phyloP scores from a whole-genome alignment of 2,888 invertebrate species.

The Metalampra italica region DNA sequence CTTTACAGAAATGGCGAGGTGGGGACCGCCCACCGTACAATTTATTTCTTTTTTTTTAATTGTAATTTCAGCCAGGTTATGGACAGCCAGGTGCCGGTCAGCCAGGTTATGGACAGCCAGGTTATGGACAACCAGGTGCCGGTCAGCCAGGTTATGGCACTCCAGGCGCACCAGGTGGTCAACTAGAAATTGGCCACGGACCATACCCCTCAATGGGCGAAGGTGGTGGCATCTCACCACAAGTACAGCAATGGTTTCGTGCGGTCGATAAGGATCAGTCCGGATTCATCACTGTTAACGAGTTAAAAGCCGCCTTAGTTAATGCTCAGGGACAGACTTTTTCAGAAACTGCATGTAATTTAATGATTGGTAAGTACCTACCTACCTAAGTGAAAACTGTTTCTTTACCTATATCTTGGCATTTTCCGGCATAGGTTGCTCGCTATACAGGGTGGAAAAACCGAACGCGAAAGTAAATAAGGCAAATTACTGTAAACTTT shows the following conservation, averaged over 20 bases:
- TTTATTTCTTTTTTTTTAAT: too few relatives aligned
- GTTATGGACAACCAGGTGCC: slow-evolving; percentile 17
- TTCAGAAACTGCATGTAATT: slow-evolving; percentile 88
- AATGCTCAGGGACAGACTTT: slow-evolving; percentile 92
- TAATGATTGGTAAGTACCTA: slow-evolving; percentile 86
- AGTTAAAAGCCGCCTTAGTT: slow-evolving; percentile 88
- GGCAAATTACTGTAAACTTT: too few relatives aligned
- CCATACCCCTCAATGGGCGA: slow-evolving; percentile 71
- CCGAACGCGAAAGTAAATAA: too few relatives aligned
- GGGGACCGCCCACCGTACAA: too few relatives aligned
- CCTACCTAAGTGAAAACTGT: not conserved
- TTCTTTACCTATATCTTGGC: too few relatives aligned
- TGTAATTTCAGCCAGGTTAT: slow-evolving; percentile 21
- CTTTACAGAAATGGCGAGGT: too few relatives aligned
- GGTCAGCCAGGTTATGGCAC: slow-evolving; percentile 21
- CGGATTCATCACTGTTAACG: slow-evolving; percentile 87
- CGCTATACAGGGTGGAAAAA: too few relatives aligned
- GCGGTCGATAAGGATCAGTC: slow-evolving; percentile 91
- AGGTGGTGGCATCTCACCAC: slow-evolving; percentile 80
- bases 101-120: slow-evolving; percentile 22
- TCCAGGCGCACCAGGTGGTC: slow-evolving; percentile 17
- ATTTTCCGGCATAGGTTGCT: too few relatives aligned
- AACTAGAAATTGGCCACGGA: slow-evolving; percentile 67
- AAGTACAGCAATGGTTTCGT: slow-evolving; percentile 90
- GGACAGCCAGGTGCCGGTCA: slow-evolving; percentile 24